phyloP scores from a whole-genome alignment of 92 coral and sea anemone species.

The Isaurus tuberculatus region DNA sequence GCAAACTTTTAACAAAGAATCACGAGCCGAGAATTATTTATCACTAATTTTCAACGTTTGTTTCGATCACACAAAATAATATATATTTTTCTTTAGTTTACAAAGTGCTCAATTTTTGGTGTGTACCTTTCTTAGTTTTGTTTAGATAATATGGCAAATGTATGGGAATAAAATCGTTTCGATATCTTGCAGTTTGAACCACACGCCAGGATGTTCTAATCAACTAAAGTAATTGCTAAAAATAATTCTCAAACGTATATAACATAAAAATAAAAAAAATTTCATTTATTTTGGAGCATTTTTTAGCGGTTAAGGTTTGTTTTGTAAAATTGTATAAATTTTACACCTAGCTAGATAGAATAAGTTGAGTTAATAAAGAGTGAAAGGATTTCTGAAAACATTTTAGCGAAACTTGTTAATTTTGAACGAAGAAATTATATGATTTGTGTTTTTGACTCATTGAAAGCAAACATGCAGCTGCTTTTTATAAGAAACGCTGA shows the following conservation, averaged over 20 bases:
- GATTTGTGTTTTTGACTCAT: too few species aligned
- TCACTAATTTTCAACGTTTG: background rate
- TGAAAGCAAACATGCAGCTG: too few species aligned
- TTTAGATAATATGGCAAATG: background rate
- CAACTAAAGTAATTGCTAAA: slow-evolving; percentile 17
- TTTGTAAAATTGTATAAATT: background rate
- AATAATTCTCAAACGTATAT: background rate
- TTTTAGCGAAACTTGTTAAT: background rate
- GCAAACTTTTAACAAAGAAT: slow-evolving; percentile 2
- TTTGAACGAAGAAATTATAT: background rate
- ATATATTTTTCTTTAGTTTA: background rate
- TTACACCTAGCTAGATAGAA: background rate
- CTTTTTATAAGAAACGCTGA: too few species aligned
- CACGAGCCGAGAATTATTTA: slow-evolving; percentile 7
- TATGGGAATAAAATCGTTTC: background rate
- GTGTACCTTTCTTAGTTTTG: background rate
- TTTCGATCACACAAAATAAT: background rate
- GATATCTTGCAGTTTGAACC: background rate
- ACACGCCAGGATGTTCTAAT: background rate
- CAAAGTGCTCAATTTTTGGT: background rate
- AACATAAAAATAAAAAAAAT: background rate
- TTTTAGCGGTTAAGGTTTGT: background rate
- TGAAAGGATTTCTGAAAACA: background rate
- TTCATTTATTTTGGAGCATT: too few species aligned
- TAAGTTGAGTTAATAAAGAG: background rate